A percentile compares a stretch with the other conserved stretches of the same genome.
phyloP scores from a whole-genome alignment of 2,888 invertebrate genomes.

The Corbicula japonica region DNA sequence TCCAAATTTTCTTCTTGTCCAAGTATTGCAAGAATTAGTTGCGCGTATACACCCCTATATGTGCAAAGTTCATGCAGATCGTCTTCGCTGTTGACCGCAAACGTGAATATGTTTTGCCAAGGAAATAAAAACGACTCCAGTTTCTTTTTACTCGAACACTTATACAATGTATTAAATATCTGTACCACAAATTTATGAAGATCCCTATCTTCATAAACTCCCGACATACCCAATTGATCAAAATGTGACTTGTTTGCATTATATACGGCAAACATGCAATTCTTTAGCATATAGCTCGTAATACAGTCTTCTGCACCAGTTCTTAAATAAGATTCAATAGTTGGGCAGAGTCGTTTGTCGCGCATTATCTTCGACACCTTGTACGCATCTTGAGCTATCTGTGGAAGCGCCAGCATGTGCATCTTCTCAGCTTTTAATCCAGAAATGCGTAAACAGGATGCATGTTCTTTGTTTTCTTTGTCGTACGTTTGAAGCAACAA shows the following conservation, averaged over 20 bases:
- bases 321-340: not conserved
- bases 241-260: not conserved
- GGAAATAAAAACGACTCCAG: slow-evolving; percentile 22
- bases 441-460: slow-evolving; percentile 15
- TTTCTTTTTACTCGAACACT: slow-evolving; percentile 4
- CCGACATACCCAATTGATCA: not conserved
- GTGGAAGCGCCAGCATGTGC: slow-evolving; percentile 26
- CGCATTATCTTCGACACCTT: slow-evolving; percentile 23
- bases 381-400: slow-evolving; percentile 20
- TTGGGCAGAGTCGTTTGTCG: slow-evolving; percentile 20
- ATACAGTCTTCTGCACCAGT: not conserved
- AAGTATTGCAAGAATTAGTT: slow-evolving; percentile 25
- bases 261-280: slow-evolving; percentile 9
- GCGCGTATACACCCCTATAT: slow-evolving; percentile 1
- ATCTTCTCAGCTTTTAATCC: slow-evolving; percentile 33
- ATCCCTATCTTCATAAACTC: not conserved
- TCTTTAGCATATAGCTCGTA: slow-evolving; percentile 39
- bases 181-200: not conserved
- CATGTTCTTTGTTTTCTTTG: not conserved
- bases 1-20: slow-evolving; percentile 19
- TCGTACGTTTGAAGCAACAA: slow-evolving; percentile 20
- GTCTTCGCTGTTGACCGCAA: not conserved
- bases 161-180: slow-evolving; percentile 1
- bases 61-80: slow-evolving; percentile 8
- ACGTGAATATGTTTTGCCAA: slow-evolving; percentile 29